phyloP scores from a whole-genome alignment of 1,140 invertebrate genomes.

The Popillia japonica region DNA sequence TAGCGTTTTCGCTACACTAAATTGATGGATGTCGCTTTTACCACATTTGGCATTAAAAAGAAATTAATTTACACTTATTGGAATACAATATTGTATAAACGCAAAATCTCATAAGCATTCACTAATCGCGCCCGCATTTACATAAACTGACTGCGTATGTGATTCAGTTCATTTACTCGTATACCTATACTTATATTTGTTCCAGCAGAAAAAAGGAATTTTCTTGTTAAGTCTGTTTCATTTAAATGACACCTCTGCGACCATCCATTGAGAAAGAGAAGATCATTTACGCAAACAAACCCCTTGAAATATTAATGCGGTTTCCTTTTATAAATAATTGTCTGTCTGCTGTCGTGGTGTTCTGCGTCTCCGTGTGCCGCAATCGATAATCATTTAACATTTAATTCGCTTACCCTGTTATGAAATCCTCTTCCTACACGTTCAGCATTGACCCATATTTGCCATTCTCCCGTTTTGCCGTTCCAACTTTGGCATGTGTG shows the following conservation, averaged over 20 bases:
- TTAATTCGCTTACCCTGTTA: slow-evolving; percentile 73
- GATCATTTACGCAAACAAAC: slow-evolving; percentile 28
- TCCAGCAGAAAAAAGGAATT: not conserved
- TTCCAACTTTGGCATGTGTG: slow-evolving; percentile 88
- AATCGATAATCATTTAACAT: slow-evolving; percentile 29
- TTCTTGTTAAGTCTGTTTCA: not conserved
- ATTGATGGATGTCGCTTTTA: too few species aligned
- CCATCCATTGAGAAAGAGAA: not conserved
- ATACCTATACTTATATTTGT: too few species aligned
- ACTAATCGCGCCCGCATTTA: not conserved
- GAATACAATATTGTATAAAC: too few species aligned
- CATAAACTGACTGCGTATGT: too few species aligned
- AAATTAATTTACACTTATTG: too few species aligned
- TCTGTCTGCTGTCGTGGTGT: not conserved
- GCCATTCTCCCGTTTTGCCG: slow-evolving; percentile 85
- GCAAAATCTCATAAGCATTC: too few species aligned
- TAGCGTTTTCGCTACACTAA: too few species aligned
- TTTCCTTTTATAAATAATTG: slow-evolving; percentile 21
- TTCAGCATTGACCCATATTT: slow-evolving; percentile 84
- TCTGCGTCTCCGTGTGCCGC: not conserved
- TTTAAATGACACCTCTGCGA: not conserved
- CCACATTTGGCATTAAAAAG: too few species aligned
- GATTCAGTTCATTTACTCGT: too few species aligned
- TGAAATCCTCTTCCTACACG: slow-evolving; percentile 83
- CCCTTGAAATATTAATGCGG: not conserved